A percentile compares a stretch with the other conserved stretches of the same genome.
Conservation (phyloP, 2,888 invertebrate species). For the Idaea straminata region DNA sequence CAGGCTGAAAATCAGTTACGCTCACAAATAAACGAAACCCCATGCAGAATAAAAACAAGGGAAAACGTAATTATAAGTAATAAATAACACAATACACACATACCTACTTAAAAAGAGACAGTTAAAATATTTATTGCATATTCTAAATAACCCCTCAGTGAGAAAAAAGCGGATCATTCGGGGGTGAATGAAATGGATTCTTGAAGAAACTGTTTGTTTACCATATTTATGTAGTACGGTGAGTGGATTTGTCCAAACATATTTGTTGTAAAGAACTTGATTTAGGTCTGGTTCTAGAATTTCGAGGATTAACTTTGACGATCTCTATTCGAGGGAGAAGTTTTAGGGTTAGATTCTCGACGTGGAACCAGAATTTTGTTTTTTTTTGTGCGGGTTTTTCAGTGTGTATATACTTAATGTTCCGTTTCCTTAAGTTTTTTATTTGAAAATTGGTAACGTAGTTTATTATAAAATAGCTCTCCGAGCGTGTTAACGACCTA, state of each 20-base stretch:
- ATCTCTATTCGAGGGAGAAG: no score
- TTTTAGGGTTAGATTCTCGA: no score
- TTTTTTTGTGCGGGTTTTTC: no score
- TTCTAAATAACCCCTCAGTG: not conserved
- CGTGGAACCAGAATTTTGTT: no score
- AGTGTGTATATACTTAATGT: no score
- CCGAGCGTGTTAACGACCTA: no score
- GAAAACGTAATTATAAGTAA: slow-evolving; percentile 40
- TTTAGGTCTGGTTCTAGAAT: no score
- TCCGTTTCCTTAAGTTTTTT: no score
- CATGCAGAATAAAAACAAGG: slow-evolving; percentile 1
- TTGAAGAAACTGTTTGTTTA: slow-evolving; percentile 21
- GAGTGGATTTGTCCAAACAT: not conserved
- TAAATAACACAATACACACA: slow-evolving; percentile 62
- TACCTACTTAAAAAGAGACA: slow-evolving; percentile 53
- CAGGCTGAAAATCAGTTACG: not conserved
- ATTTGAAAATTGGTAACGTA: no score
- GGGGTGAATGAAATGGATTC: slow-evolving; percentile 67
- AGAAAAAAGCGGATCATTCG: slow-evolving; percentile 59
- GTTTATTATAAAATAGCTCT: no score
- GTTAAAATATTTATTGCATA: slow-evolving; percentile 63
- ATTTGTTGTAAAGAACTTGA: not conserved
- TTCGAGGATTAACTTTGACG: no score
- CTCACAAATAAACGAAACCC: not conserved
- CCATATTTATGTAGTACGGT: slow-evolving; percentile 3